Evolutionary conservation across 2,113 vertebrate species (phyloP).

Genomic region (Pipra filicauda): DNA sequence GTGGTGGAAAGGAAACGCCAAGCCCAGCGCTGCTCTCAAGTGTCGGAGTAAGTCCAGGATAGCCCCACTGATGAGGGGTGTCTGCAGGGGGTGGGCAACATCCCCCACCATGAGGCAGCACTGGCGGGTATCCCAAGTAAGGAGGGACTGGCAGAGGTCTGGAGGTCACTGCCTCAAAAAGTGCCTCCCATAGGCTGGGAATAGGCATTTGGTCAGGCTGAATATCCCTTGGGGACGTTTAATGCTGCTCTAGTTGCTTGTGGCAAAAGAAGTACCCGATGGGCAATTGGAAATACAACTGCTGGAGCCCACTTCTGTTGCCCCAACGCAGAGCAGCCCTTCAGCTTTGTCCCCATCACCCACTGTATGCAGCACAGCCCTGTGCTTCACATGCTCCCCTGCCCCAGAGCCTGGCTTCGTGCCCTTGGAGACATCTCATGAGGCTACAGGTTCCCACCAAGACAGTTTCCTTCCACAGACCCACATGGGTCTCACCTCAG

Average conservation of each 20-base stretch:
- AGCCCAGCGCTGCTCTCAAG: rapidly evolving
- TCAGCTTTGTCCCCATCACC: neutral
- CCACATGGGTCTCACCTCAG: neutral
- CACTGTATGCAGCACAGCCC: neutral
- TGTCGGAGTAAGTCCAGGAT: rapidly evolving
- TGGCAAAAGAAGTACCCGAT: neutral
- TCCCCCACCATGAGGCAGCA: rapidly evolving
- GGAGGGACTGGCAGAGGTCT: neutral
- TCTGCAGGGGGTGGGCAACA: neutral
- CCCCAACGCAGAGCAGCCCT: neutral
- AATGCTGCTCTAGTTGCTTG: neutral
- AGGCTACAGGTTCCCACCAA: neutral
- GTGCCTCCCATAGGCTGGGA: neutral
- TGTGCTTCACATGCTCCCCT: neutral
- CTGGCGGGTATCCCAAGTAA: neutral
- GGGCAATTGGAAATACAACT: neutral
- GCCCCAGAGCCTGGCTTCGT: neutral
- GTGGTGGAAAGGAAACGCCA: neutral
- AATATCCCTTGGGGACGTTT: neutral
- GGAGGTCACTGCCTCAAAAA: neutral
- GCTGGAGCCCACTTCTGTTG: neutral
- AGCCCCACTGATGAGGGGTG: no score
- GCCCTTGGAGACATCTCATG: neutral
- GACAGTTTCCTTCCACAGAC: rapidly evolving
- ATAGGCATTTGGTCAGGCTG: neutral